Base-by-base conservation (phyloP, 2,888 invertebrate genomes). In the Lepidocyrtinus sp. region DNA sequence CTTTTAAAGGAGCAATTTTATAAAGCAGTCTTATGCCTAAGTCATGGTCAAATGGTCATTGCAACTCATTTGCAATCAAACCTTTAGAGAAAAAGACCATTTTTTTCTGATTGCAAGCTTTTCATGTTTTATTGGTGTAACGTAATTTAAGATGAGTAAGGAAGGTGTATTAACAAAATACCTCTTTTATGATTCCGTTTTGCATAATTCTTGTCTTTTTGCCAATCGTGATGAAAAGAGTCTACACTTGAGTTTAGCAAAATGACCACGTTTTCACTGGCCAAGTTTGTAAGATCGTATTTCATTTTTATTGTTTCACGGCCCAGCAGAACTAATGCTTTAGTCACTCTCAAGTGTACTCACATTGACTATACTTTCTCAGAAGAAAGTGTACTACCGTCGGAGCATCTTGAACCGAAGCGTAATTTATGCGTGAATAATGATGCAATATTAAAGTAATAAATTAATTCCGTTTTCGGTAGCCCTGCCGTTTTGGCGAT, bases 381-480 rank as follows among this genome's bases (percentile, higher is more conserved):
- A n/a, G n/a, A n/a, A n/a, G n/a, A n/a, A n/a, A n/a, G n/a, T n/a
- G n/a, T n/a, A n/a, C n/a, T n/a, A n/a, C n/a, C n/a, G n/a, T n/a
- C n/a, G n/a, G n/a, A n/a, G n/a, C n/a, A n/a, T n/a, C n/a, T n/a
- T 59, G 55, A 55, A 17, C 5, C 36, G 36, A 36, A 59, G 22
- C 7, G 59, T 59, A 59, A 59, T 59, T 59, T 59, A 59, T 21
- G 59, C 59, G 21, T 3, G 59, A 59, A 21, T 59, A 59, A 59
- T 59, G 59, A 59, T 59, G n/a, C n/a, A 59, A 59, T 59, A 59
- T 59, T 59, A 59, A 22, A 9, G 55, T 59, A 22, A 73, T 74
- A 74, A 79, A 79, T 78, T 78, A 78, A 73, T 74, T 69, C 79
- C 75, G 75, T 80, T 74, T 67, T 74, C 75, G 80, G 74, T 36